phyloP scores from a whole-genome alignment of 1,140 invertebrate species.

The Cydia strobilella region DNA sequence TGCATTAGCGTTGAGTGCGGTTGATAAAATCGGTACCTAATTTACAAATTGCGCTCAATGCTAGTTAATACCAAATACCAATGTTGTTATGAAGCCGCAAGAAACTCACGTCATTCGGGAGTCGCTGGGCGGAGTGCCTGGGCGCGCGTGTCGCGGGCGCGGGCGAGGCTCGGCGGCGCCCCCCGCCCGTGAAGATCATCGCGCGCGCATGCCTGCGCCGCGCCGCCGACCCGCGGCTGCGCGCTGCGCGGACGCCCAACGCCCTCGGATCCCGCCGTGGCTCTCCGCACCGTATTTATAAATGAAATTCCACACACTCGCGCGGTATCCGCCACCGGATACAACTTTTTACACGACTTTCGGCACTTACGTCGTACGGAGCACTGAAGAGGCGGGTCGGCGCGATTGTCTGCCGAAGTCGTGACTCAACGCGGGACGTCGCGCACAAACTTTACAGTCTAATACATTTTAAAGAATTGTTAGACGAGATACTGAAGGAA shows the following conservation, averaged over 20 bases:
- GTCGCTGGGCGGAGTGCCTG: conserved; percentile 55
- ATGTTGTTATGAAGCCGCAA: conserved; percentile 1
- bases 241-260: conserved; percentile 37
- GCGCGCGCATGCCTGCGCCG: conserved; percentile 49
- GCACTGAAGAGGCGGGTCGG: conserved; percentile 66
- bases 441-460: conserved; percentile 47
- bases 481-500: conserved; percentile 43
- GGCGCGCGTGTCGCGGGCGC: conserved; percentile 53
- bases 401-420: conserved; percentile 62
- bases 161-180: conserved; percentile 60
- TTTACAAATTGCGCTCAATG: not conserved
- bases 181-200: conserved; percentile 75
- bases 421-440: conserved; percentile 58
- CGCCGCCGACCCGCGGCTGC: conserved; percentile 41
- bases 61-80: not conserved
- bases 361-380: conserved; percentile 76
- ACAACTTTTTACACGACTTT: conserved; percentile 79
- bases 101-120: conserved; percentile 62
- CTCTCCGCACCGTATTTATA: conserved; percentile 70
- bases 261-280: conserved; percentile 33
- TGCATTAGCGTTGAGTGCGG: not conserved
- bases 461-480: conserved; percentile 59
- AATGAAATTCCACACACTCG: conserved; percentile 66
- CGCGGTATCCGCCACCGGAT: conserved; percentile 69
- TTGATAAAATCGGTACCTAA: not conserved